Evolutionary conservation across 2,888 invertebrate species (phyloP), one percentile per base, ranked within the genome.

Genomic region (Timema cristinae): DNA sequence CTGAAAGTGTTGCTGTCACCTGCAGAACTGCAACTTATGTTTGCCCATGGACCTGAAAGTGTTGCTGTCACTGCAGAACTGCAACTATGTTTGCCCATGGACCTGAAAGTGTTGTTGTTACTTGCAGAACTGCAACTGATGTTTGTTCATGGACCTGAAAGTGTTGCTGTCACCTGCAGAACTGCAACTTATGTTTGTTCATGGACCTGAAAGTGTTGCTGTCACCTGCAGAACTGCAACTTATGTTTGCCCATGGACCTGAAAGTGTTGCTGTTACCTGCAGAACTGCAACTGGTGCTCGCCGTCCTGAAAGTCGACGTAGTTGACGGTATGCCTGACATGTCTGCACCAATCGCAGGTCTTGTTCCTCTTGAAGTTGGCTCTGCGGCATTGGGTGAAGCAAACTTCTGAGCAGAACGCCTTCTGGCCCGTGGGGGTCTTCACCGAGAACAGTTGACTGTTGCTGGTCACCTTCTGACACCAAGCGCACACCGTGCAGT

Each of bases 301-400:
- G 66, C 95, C 95, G 79, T 95, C 95, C 86, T 94, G 89, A 78
- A 95, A 94, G 82, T 95, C 95, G 16, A 95, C 94, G 80, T 94
- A 95, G 76, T 93, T 94, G 68, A 95, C 93, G 0, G 95, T 94
- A 79, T 94, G 94, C 50, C 95, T 85, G 6, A 95, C 91, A 79
- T 95, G 95, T 73, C 93, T 88, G 82, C 95, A 96, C 95, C 95
- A 96, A 81, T 96, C 95, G 81, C 96, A 96, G 6, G 94, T 93
- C 83, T 94, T 93, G 75, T 93, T 94, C 76, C 92, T 90, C 83
- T 95, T 95, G 83, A 95, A 95, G 77, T 92, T 93, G 2, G 95
- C 95, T 47, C 95, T 86, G 63, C 95, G 86, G 59, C 94, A 95
- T 80, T 94, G 95, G 11, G 93, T 91, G 83, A 95, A 95, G 81